A percentile compares a stretch with the other conserved stretches of the same genome.
Conservation (phyloP, 2,113 vertebrate genomes). For the Amphiprion percula region DNA sequence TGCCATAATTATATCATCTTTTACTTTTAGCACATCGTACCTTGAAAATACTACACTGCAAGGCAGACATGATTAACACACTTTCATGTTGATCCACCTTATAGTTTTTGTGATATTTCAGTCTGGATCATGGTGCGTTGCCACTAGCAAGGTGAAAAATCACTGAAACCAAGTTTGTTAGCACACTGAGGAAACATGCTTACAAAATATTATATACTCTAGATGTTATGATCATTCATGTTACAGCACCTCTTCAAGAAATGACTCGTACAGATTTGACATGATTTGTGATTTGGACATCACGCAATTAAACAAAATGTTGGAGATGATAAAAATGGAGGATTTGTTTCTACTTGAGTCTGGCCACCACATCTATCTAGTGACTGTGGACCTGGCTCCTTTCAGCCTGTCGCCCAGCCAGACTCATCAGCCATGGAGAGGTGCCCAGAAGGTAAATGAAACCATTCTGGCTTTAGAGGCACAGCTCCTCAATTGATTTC, state of each 20-base stretch:
- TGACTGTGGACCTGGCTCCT: conserved; percentile 45
- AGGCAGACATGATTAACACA: not conserved
- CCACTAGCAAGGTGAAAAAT: no score
- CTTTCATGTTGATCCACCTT: not conserved
- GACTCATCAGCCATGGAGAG: conserved; percentile 57
- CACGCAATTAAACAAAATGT: not conserved
- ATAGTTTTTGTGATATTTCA: no score
- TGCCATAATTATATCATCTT: no score
- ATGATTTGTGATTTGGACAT: not conserved
- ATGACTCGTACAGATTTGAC: not conserved
- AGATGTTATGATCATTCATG: no score
- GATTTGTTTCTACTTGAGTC: conserved; percentile 7
- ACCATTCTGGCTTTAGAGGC: conserved; percentile 44
- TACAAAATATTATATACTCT: no score
- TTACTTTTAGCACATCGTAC: no score
- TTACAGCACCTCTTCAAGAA: no score
- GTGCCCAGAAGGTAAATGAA: conserved; percentile 71
- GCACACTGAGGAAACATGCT: no score
- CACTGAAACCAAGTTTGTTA: no score
- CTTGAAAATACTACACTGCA: no score
- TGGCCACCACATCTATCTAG: conserved; percentile 25
- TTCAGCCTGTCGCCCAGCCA: conserved; percentile 48
- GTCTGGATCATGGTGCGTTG: no score
- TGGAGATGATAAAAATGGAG: conserved; percentile 2
- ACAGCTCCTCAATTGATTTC: conserved; percentile 50